Conservation (phyloP, 2,888 invertebrate genomes). For the Pseudanteris insignis region DNA sequence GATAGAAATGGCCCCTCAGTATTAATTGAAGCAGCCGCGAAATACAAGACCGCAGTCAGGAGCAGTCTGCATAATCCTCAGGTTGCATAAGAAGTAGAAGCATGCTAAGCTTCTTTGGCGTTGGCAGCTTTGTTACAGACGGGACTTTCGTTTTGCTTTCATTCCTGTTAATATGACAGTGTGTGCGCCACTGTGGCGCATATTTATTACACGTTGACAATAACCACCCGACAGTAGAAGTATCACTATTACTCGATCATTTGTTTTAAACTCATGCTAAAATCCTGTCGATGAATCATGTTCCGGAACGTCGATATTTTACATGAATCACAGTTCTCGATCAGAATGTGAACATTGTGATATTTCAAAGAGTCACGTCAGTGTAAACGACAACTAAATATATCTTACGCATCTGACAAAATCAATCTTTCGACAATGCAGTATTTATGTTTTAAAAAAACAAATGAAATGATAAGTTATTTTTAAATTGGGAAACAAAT, state of each 20-base stretch:
- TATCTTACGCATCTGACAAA: too few relatives aligned
- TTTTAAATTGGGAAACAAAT: too few relatives aligned
- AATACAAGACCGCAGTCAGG: constrained; percentile 21
- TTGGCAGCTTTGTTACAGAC: constrained; percentile 24
- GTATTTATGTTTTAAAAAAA: too few relatives aligned
- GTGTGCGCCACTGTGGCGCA: constrained; percentile 4
- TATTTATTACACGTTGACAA: constrained; percentile 12
- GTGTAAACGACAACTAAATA: too few relatives aligned
- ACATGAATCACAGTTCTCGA: too few relatives aligned
- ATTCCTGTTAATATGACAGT: constrained; percentile 22
- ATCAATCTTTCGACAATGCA: too few relatives aligned
- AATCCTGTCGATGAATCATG: constrained; percentile 8
- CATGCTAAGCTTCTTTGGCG: constrained; percentile 35
- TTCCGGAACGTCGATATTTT: constrained; percentile 5
- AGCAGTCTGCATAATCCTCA: constrained; percentile 27
- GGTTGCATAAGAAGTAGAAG: constrained; percentile 32
- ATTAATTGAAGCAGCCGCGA: constrained; percentile 22
- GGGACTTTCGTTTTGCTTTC: constrained; percentile 24
- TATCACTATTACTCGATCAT: constrained; percentile 14
- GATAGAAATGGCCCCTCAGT: too few relatives aligned
- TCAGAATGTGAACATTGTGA: too few relatives aligned
- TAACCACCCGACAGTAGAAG: constrained; percentile 1
- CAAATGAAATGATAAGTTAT: too few relatives aligned
- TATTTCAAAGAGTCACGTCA: too few relatives aligned
- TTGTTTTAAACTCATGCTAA: constrained; percentile 2